These are phyloP conservation scores for Andrena dorsata DNA, from an alignment of 2,888 invertebrate species.

Conservation along the genomic window DNA sequence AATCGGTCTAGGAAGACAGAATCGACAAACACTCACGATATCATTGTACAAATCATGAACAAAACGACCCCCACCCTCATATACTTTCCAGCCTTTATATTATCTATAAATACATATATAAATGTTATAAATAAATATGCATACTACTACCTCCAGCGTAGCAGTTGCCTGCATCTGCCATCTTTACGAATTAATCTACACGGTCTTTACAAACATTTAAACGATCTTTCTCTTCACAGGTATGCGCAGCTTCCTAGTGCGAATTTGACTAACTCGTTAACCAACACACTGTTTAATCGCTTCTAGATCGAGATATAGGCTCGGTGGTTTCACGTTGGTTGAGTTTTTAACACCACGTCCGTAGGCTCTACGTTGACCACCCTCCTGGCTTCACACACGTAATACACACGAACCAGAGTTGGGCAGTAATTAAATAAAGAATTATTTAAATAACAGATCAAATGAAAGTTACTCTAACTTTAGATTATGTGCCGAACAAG, in stretches of 20 bases:
- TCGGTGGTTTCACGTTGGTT: slow-evolving; percentile 62
- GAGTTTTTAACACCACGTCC: slow-evolving; percentile 9
- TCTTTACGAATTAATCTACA: slow-evolving; percentile 47
- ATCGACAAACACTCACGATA: slow-evolving; percentile 39
- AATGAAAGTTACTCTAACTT: too few species aligned
- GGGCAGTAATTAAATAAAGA: too few species aligned
- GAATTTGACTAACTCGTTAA: slow-evolving; percentile 75
- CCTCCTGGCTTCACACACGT: slow-evolving; percentile 8
- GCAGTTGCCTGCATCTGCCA: slow-evolving; percentile 53
- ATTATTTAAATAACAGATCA: too few species aligned
- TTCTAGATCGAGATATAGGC: slow-evolving; percentile 77
- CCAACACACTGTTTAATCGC: slow-evolving; percentile 72
- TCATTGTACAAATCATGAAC: slow-evolving; percentile 77
- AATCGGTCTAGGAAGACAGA: slow-evolving; percentile 24
- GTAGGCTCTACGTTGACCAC: slow-evolving; percentile 39
- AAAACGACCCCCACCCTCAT: slow-evolving; percentile 35
- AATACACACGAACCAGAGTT: not conserved
- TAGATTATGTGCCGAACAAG: too few species aligned
- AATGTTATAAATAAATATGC: slow-evolving; percentile 33
- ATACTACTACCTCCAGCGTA: slow-evolving; percentile 50
- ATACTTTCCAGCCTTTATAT: not conserved
- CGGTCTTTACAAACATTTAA: slow-evolving; percentile 66
- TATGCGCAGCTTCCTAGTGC: slow-evolving; percentile 81
- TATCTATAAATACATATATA: slow-evolving; percentile 21
- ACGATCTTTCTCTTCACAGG: slow-evolving; percentile 80